Evolutionary conservation across 2,888 invertebrate genomes (phyloP).

Genomic region (Strigamia maritima): DNA sequence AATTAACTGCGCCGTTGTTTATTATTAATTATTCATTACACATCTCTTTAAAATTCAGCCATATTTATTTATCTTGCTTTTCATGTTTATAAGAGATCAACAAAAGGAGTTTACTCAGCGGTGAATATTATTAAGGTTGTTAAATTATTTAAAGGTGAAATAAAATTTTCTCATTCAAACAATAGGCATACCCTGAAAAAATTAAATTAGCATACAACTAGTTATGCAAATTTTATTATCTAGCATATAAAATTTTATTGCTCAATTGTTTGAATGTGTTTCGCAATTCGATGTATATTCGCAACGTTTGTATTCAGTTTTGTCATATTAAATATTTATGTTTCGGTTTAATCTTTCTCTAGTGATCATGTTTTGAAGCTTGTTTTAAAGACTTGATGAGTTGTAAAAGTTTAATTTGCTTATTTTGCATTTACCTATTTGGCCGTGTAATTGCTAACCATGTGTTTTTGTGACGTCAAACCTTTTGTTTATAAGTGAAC

Average conservation of each 20-base stretch:
- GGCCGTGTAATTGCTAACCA: slow-evolving; percentile 11
- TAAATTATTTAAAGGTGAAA: no score
- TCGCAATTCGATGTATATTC: not conserved
- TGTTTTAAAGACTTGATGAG: not conserved
- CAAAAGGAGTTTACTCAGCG: not conserved
- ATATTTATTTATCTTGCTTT: not conserved
- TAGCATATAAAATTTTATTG: no score
- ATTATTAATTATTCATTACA: not conserved
- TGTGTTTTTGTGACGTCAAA: slow-evolving; percentile 3
- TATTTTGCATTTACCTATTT: slow-evolving; percentile 25
- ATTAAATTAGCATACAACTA: no score
- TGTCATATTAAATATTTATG: not conserved
- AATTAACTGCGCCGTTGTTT: no score
- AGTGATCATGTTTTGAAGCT: not conserved
- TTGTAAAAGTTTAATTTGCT: slow-evolving; percentile 24
- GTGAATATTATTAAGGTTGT: no score
- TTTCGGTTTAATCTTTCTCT: not conserved
- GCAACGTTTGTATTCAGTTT: not conserved
- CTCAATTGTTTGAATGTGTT: no score
- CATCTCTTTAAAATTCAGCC: not conserved
- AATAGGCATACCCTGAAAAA: no score
- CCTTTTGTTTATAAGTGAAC: slow-evolving; percentile 18
- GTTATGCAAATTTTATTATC: no score
- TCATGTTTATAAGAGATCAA: not conserved
- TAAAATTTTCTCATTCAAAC: no score